A percentile compares a stretch with the other conserved stretches of the same genome.
Evolutionary conservation across 2,113 vertebrate species (phyloP).

Genomic region (Labeo rohita): DNA sequence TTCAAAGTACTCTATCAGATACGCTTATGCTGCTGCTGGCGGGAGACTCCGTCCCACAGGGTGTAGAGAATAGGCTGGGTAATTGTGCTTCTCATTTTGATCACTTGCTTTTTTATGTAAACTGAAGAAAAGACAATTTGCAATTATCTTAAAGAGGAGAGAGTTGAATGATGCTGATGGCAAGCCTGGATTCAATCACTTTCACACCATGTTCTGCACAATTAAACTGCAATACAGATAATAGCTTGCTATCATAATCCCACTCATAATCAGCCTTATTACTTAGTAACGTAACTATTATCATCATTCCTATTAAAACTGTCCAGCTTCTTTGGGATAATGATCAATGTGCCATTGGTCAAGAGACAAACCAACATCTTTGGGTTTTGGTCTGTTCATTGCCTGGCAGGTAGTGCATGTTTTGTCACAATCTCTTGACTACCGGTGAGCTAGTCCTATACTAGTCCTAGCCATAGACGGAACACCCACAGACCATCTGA

Average conservation of each 20-base stretch:
- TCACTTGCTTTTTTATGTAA: constrained; percentile 81
- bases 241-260: constrained; percentile 80
- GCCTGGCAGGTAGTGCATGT: neutral
- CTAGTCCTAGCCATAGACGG: neutral
- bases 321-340: constrained; percentile 67
- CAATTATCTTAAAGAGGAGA: constrained; percentile 80
- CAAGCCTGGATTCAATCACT: constrained; percentile 81
- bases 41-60: constrained; percentile 70
- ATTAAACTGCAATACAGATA: constrained; percentile 84
- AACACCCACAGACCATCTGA: neutral
- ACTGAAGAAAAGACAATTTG: constrained; percentile 81
- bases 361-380: neutral
- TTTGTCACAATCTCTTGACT: neutral
- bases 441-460: neutral
- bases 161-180: constrained; percentile 79
- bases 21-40: constrained; percentile 58
- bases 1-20: neutral
- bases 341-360: constrained; percentile 60
- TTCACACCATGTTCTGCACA: constrained; percentile 79
- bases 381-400: neutral
- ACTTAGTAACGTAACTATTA: constrained; percentile 78
- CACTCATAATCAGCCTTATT: constrained; percentile 80
- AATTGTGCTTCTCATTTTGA: constrained; percentile 79
- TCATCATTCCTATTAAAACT: constrained; percentile 75
- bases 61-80: constrained; percentile 73